Base-by-base conservation (phyloP, 2,888 invertebrate genomes). In the Microchrysa polita region DNA sequence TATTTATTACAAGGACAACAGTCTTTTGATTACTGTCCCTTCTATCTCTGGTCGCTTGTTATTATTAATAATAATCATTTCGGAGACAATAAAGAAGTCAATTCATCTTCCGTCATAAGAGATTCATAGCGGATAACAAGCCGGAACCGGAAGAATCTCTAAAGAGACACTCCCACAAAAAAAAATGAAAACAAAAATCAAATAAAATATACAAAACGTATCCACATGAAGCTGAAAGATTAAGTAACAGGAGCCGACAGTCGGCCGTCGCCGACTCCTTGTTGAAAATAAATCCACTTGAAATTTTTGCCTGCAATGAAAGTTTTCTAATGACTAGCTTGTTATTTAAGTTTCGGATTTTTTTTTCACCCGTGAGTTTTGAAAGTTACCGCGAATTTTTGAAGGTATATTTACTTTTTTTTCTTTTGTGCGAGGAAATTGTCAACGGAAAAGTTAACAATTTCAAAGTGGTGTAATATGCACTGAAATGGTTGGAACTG, bases 1-100 rank as follows among this genome's bases (percentile, higher is more conserved):
- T 63, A 65, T 65, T 14, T 65, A 65, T 63, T 67, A 57, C 73
- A 63, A 63, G 55, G 63, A 73, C n/a, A 34, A 34, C 27, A 55
- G 73, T 63, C 65, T 63, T 2, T 48, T 10, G 14, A 48, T 12
- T n/a, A 4, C 10, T 10, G 48, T 48, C 48, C n/a, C 27, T 34
- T 34, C 27, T 34, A 34, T 34, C 27, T 34, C 27, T n/a, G n/a
- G n/a, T n/a, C n/a, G n/a, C n/a, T 34, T 34, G 27, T 34, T 34
- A 34, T 34, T 34, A 34, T 5, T 34, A 34, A 5, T 34, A 34
- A 34, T 34, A 34, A 5, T 34, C 27, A 34, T 34, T 34, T 34
- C 27, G 27, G 27, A n/a, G n/a, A 34, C 27, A 34, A 34, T 34
- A 34, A 34, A 34, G 27, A 55, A 55, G 55, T 55, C 22, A 22